phyloP scores from a whole-genome alignment of 1,140 invertebrate species.

The Contarinia nasturtii region DNA sequence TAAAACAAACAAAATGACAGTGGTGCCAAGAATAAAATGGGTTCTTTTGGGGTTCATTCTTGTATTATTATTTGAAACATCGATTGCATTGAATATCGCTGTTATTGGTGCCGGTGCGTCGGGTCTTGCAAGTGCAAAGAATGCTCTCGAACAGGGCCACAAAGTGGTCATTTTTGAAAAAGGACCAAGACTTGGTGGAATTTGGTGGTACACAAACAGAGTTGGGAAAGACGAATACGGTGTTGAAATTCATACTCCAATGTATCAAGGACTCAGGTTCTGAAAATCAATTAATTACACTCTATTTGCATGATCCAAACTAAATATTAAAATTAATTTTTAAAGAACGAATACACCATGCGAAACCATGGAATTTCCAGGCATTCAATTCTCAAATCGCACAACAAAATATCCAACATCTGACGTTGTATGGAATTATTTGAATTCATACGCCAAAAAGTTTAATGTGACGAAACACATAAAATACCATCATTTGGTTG shows the following conservation, averaged over 20 bases:
- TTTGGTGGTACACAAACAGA: slow-evolving; percentile 68
- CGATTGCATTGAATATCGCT: too few species aligned
- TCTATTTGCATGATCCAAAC: neutral
- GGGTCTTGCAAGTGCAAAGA: too few species aligned
- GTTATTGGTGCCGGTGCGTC: too few species aligned
- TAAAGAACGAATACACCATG: slow-evolving; percentile 75
- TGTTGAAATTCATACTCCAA: slow-evolving; percentile 68
- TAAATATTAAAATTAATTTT: slow-evolving; percentile 3
- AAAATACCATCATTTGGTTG: too few species aligned
- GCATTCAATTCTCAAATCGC: slow-evolving; percentile 48
- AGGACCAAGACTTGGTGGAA: slow-evolving; percentile 57
- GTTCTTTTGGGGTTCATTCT: too few species aligned
- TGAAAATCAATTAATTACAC: neutral
- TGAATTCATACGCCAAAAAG: slow-evolving; percentile 56
- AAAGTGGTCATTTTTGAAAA: slow-evolving; percentile 54
- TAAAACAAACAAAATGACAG: too few species aligned
- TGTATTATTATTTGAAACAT: too few species aligned
- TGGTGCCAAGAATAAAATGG: too few species aligned
- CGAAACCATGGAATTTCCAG: slow-evolving; percentile 76
- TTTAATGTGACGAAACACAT: slow-evolving; percentile 22
- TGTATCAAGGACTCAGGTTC: slow-evolving; percentile 39
- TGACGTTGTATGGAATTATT: slow-evolving; percentile 57
- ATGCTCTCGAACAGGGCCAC: too few species aligned
- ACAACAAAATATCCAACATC: slow-evolving; percentile 61
- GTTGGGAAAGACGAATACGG: slow-evolving; percentile 52